phyloP scores from a whole-genome alignment of 1,140 invertebrate species.

The Streblospio benedicti region DNA sequence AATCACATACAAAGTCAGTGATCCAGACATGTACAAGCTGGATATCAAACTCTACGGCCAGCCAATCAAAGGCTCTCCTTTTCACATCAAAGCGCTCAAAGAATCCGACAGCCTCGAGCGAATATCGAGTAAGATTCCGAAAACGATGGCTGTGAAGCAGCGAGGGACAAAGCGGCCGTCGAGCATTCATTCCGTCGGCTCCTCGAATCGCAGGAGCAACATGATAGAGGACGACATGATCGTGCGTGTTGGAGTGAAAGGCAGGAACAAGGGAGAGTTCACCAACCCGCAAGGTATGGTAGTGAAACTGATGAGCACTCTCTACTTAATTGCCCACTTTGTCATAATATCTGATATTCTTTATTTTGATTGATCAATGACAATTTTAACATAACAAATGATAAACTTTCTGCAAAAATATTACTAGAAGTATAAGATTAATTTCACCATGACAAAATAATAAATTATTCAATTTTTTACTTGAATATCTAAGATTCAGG shows the following conservation, averaged over 20 bases:
- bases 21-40: constrained; percentile 44
- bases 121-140: constrained; percentile 24
- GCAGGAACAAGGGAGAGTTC: constrained; percentile 53
- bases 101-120: constrained; percentile 12
- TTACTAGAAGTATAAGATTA: no score
- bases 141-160: constrained; percentile 38
- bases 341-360: no score
- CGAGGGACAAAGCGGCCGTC: constrained; percentile 42
- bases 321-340: no score
- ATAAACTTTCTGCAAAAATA: no score
- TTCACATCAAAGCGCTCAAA: constrained; percentile 37
- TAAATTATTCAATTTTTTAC: no score
- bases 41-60: constrained; percentile 47
- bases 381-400: no score
- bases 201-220: constrained; percentile 45
- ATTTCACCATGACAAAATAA: no score
- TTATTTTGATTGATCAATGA: no score
- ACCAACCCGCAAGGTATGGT: constrained; percentile 54
- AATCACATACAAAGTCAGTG: constrained; percentile 43
- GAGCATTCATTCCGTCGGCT: constrained; percentile 44
- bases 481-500: no score
- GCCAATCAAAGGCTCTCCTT: constrained; percentile 50
- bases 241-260: constrained; percentile 47
- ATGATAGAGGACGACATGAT: constrained; percentile 51
- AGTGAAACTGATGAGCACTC: no score